Base-by-base conservation (phyloP, 2,797 vertebrate species). In the Darevskia mixta region DNA sequence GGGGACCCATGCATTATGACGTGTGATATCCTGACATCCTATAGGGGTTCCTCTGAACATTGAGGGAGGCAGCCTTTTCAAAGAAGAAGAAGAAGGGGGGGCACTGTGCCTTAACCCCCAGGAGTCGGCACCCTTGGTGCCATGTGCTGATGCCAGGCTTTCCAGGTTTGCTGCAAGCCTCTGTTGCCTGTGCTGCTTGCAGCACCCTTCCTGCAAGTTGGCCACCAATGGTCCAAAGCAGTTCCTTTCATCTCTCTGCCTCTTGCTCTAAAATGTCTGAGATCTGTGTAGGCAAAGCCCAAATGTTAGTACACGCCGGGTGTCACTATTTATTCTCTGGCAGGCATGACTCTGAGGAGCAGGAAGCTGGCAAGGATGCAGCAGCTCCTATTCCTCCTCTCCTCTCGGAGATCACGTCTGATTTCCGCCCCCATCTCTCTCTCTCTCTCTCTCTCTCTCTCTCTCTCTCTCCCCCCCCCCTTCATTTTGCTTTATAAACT, bases 401-500 rank as follows among this genome's bases (percentile, higher is more conserved):
- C 0, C 0, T 64, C 78, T 90, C 18, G 72, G 82, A 83, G 73
- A 90, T 93, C 17, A 23, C 6, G 7, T 87, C 49, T 78, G 85
- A 43, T 90, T 85, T 86, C 76, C 78, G 38, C 80, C 49, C 77
- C 83, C 86, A 55, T 64, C 83, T 1, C 35, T 67, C 43, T 93
- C 83, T 49, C 45, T 13, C 49, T 49, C 11, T 49, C 45, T 49
- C 9, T 45, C 45, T 45, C 9, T 10, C 43, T 45, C 43, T 49
- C 45, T 45, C 9, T 45, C 43, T 45, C 9, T 10, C 43, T 45
- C 43, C 45, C 35, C 35, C 35, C 64, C 35, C 92, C 83, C 7
- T 2, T 93, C 93, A 91, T 86, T 82, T 75, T 41, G 3, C 38
- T 94, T 78, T 93, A 67, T 89, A 90, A 88, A 79, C 80, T 87